A percentile compares a stretch with the other conserved stretches of the same genome.
These are phyloP conservation scores for Aspidoscelis tigris DNA, from an alignment of 2,113 vertebrate genomes.

Conservation along the genomic window DNA sequence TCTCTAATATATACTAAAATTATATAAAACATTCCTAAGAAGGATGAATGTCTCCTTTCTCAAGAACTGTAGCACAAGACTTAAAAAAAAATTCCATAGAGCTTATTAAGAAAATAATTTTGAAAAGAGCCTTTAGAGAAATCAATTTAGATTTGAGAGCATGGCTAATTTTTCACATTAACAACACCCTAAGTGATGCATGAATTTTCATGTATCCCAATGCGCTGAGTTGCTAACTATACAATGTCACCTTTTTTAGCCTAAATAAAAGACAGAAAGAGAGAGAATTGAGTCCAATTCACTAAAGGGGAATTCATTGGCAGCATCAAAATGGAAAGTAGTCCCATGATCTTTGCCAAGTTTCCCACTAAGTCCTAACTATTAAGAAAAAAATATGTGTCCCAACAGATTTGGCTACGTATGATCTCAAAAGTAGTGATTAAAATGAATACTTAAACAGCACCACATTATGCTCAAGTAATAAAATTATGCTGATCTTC, in stretches of 20 bases:
- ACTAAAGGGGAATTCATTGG: conserved; percentile 33
- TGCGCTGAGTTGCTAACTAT: conserved; percentile 30
- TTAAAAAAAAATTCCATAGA: conserved; percentile 54
- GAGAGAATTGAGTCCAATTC: conserved; percentile 4
- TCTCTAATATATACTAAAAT: no score
- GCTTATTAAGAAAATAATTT: conserved; percentile 65
- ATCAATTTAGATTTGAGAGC: conserved; percentile 34
- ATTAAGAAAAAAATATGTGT: background rate
- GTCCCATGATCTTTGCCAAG: conserved; percentile 26
- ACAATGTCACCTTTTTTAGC: conserved; percentile 66
- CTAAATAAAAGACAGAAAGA: conserved; percentile 15
- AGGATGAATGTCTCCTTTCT: conserved; percentile 51
- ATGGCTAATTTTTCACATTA: conserved; percentile 56
- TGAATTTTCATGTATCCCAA: conserved; percentile 36
- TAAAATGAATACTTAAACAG: background rate
- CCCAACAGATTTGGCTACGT: background rate
- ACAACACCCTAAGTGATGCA: conserved; percentile 53
- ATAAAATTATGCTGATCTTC: background rate
- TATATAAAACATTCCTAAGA: no score
- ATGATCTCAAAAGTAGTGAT: background rate
- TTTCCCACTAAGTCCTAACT: conserved; percentile 18
- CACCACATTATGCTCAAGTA: background rate
- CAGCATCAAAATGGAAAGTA: conserved; percentile 23
- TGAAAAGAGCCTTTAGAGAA: conserved; percentile 47
- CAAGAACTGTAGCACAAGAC: conserved; percentile 32